Evolutionary conservation across 2,888 invertebrate species (phyloP), one percentile per base, ranked within the genome.

Genomic region (Seira ritae): DNA sequence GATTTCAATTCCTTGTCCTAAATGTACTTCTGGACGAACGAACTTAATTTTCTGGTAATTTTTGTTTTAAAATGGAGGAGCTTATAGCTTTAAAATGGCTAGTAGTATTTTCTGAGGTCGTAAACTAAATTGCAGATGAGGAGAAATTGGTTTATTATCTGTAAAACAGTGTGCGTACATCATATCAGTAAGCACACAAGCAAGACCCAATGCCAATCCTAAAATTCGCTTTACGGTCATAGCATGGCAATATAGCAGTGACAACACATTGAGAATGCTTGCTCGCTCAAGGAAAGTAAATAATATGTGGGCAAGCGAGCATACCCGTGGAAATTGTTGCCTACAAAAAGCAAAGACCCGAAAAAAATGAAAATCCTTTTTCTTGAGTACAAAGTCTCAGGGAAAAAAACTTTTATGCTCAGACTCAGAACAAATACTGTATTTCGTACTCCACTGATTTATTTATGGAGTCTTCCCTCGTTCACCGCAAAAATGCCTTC

Each of bases 121-220:
- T 31, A 8, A 31, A 55, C 6, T 15, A n/a, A 55, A 12, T 8
- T 12, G 55, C 6, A n/a, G 55, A 31, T 4, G 3, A 10, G 70
- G 17, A 17, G 46, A 71, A 73, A 73, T 62, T 73, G 73, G 73
- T 73, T 73, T 73, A 73, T 73, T 73, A 73, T 62, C 31, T 73
- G 73, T 8, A 73, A 73, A 62, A 17, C 60, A 31, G 31, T 10
- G 4, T 65, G n/a, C 12, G 22, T 6, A 65, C 19, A 65, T 19
- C 65, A 20, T 20, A 19, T 65, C 65, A 65, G 12, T 6, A 19
- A 10, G 22, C 65, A 65, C 65, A 65, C 19, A 19, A 3, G 31
- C 31, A 31, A 31, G 31, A 31, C 31, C 31, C 31, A 4, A 8
- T 31, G 31, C 31, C 55, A 1, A 55, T n/a, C 55, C 15, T 12